phyloP scores from a whole-genome alignment of 2,797 vertebrate genomes.

The Decapterus maruadsi region DNA sequence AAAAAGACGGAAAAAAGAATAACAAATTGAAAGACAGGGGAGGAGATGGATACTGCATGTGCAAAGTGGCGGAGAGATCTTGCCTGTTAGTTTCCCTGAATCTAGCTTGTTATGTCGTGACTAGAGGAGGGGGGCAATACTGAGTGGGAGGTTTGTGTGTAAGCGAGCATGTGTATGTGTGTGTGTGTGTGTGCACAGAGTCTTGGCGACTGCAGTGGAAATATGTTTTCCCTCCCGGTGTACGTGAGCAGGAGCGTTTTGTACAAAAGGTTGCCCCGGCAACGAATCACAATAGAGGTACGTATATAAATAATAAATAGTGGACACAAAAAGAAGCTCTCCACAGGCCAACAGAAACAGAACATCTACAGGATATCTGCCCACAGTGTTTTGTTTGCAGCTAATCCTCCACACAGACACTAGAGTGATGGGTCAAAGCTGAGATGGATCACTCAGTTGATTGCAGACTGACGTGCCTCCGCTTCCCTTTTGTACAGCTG shows the following conservation, averaged over 20 bases:
- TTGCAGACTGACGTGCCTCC: slow-evolving; percentile 36
- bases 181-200: slow-evolving; percentile 16
- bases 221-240: slow-evolving; percentile 74
- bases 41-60: slow-evolving; percentile 23
- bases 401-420: slow-evolving; percentile 56
- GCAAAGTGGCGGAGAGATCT: slow-evolving; percentile 44
- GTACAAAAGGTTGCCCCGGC: slow-evolving; percentile 74
- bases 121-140: slow-evolving; percentile 54
- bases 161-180: slow-evolving; percentile 38
- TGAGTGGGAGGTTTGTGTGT: slow-evolving; percentile 65
- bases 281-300: slow-evolving; percentile 78
- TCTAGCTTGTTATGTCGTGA: slow-evolving; percentile 64
- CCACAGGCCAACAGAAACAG: slow-evolving; percentile 61
- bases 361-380: slow-evolving; percentile 68
- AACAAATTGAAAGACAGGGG: slow-evolving; percentile 23
- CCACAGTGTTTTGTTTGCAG: slow-evolving; percentile 61
- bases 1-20: slow-evolving; percentile 25
- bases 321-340: slow-evolving; percentile 75
- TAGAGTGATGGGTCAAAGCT: slow-evolving; percentile 54
- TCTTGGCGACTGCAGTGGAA: slow-evolving; percentile 77
- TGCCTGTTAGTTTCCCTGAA: slow-evolving; percentile 57
- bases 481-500: slow-evolving; percentile 35
- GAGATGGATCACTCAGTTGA: slow-evolving; percentile 51
- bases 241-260: slow-evolving; percentile 66
- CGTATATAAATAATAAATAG: slow-evolving; percentile 82